These are phyloP conservation scores for Australoheros scitulus DNA, from an alignment of 2,113 vertebrate species.

Conservation along the genomic window DNA sequence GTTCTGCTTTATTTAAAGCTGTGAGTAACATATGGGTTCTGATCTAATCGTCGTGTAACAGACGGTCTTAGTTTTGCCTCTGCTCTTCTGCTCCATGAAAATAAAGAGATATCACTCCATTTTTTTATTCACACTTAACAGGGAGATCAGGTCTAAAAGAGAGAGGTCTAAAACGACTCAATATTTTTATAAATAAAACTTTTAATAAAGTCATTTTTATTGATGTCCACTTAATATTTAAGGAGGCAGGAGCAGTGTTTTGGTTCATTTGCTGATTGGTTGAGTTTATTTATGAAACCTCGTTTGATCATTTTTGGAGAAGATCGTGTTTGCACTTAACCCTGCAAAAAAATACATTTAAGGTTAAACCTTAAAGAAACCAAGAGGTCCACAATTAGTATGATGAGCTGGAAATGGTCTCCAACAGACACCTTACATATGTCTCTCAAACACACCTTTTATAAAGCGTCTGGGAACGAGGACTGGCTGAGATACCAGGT, in stretches of 20 bases:
- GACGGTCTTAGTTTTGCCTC: neutral
- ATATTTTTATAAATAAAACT: neutral
- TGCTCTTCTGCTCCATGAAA: neutral
- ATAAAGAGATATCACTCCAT: neutral
- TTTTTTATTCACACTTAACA: neutral
- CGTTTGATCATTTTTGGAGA: neutral
- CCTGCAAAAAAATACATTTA: neutral
- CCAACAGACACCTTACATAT: too few relatives aligned
- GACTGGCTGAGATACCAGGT: neutral
- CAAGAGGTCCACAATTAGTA: neutral
- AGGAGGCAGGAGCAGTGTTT: neutral
- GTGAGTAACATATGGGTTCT: conserved; percentile 7
- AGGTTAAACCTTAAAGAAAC: neutral
- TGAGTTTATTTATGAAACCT: neutral
- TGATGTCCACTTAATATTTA: neutral
- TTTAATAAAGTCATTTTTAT: neutral
- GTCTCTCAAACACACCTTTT: neutral
- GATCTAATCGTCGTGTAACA: neutral
- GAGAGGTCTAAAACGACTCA: too few relatives aligned
- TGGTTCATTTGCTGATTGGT: neutral
- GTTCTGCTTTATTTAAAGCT: conserved; percentile 38
- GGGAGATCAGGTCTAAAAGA: too few relatives aligned
- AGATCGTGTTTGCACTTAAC: neutral
- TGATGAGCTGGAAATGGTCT: too few relatives aligned
- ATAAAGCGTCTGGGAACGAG: neutral